Base-by-base conservation (phyloP, 2,888 invertebrate genomes). In the Pilophorus perplexus region DNA sequence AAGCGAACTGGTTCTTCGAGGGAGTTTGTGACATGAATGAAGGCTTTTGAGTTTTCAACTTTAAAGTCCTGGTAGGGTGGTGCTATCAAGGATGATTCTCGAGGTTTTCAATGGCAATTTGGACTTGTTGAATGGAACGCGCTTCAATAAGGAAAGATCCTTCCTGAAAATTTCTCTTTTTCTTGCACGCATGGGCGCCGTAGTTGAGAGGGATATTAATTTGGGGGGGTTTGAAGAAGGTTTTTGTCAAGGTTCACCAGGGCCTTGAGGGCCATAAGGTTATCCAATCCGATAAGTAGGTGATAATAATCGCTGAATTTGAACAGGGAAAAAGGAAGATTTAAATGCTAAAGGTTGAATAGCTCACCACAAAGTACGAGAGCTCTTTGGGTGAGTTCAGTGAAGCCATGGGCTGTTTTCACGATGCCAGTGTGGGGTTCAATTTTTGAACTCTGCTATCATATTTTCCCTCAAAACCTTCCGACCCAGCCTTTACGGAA, bases 261-360 rank as follows among this genome's bases (percentile, higher is more conserved):
- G 4, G 55, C 55, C 8, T 55, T 25, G 10, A 59, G 12, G 12
- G 3, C n/a, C 4, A 18, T 48, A n/a, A 59, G 40, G 25, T 59
- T 59, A 23, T 59, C 59, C 10, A 59, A 44, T 40, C 59, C 59
- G 6, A 59, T 12, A 2, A 59, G 23, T 22, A 37, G 12, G 10
- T 59, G 27, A 23, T 42, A 59, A n/a, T 42, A 8, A 4, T 6
- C 23, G 44, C 44, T 40, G 16, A 59, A 59, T 6, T 59, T 10
- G 44, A 59, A 50, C 2, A 50, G 8, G 10, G n/a, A n/a, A 22
- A 50, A 50, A 12, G 50, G 50, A 2, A 50, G 18, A 25, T 23
- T 50, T 16, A 50, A 27, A 22, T 50, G 23, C 12, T 27, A 23
- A 23, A 14, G 25, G 50, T 50, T 50, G 10, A 50, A 50, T 5